Percentiles rank a stretch among this genome's conserved stretches.
phyloP scores from a whole-genome alignment of 2,888 invertebrate species.

The Cerastis rubricosa region DNA sequence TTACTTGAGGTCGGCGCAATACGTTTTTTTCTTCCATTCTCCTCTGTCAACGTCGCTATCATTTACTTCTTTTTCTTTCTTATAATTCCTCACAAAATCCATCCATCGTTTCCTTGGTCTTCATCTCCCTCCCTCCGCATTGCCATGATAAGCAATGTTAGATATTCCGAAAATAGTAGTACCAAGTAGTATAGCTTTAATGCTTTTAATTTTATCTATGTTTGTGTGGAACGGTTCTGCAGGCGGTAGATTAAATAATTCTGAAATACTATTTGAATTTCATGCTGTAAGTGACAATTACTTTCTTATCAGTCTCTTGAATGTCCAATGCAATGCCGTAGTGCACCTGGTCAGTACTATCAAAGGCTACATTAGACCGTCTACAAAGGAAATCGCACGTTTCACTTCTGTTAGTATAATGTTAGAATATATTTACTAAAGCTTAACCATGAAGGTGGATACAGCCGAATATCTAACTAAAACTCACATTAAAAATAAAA shows the following conservation, averaged over 20 bases:
- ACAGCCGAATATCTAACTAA: neutral
- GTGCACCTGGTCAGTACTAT: slow-evolving; percentile 4
- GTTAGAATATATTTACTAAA: neutral
- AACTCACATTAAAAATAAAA: too few species aligned
- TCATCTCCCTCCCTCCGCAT: too few species aligned
- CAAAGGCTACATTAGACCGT: neutral
- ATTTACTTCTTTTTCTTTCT: too few species aligned
- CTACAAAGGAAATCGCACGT: neutral
- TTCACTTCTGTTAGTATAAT: neutral
- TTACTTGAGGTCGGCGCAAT: too few species aligned
- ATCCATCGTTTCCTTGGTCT: too few species aligned
- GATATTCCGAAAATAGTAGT: neutral
- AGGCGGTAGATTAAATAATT: neutral
- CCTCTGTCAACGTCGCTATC: too few species aligned
- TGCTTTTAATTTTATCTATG: neutral
- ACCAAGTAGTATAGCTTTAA: neutral
- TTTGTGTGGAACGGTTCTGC: neutral
- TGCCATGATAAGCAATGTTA: neutral
- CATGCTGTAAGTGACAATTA: neutral
- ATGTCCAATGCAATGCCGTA: neutral
- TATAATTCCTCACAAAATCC: too few species aligned
- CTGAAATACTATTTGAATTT: slow-evolving; percentile 16
- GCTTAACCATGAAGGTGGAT: neutral
- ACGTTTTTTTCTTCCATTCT: too few species aligned
- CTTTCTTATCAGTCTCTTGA: slow-evolving; percentile 17